phyloP scores from a whole-genome alignment of 2,888 invertebrate genomes.

The Zele albiditarsus region DNA sequence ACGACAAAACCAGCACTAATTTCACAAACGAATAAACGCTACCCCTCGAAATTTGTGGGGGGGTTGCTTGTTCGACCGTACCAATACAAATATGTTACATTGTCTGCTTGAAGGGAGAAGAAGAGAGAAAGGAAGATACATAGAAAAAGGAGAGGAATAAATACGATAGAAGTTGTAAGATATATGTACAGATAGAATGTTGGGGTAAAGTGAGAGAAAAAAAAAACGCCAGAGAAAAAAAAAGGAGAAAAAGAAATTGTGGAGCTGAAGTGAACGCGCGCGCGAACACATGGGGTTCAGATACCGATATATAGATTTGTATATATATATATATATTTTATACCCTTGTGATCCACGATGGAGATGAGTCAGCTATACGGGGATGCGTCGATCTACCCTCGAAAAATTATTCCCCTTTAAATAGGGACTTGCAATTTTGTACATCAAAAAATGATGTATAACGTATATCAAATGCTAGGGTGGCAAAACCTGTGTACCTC shows the following conservation, averaged over 20 bases:
- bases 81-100: constrained; percentile 54
- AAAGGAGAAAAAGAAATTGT: constrained; percentile 46
- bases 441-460: constrained; percentile 12
- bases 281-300: constrained; percentile 64
- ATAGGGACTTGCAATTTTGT: constrained; percentile 30
- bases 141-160: constrained; percentile 1
- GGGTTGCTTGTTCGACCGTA: constrained; percentile 47
- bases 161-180: constrained; percentile 12
- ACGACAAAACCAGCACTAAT: constrained; percentile 72
- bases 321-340: background rate
- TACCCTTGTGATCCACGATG: constrained; percentile 51
- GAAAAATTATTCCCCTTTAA: constrained; percentile 35
- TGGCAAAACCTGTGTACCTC: background rate
- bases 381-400: constrained; percentile 30
- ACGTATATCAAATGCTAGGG: too few relatives aligned
- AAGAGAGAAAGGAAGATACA: constrained; percentile 1
- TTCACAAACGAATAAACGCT: constrained; percentile 72
- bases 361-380: constrained; percentile 58
- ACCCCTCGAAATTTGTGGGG: constrained; percentile 38
- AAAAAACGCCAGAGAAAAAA: constrained; percentile 31
- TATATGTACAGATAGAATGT: background rate
- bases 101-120: constrained; percentile 34
- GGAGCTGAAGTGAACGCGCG: constrained; percentile 49
- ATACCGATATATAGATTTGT: constrained; percentile 61
- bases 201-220: constrained; percentile 39